Base-by-base conservation (phyloP, 1,140 invertebrate species). In the Caenorhabditis briggsae region DNA sequence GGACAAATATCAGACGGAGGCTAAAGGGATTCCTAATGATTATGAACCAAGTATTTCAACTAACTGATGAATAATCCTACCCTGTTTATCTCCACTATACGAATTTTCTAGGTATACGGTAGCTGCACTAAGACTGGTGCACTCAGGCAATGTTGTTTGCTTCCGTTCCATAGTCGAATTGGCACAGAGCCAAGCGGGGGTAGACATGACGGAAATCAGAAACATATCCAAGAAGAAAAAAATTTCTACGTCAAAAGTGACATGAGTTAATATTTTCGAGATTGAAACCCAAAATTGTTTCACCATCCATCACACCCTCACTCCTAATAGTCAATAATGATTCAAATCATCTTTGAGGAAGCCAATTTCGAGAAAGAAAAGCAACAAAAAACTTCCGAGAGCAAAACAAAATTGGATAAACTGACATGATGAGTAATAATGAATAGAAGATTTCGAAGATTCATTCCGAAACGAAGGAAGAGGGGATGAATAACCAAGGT, bases 301-400 rank as follows among this genome's bases (percentile, higher is more conserved):
- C 70, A 46, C 11, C 11, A 11, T 33, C 33, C 33, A 33, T 33
- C 33, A 33, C 33, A 33, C 33, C 33, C 33, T 33, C 33, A 33
- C 33, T 50, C 43, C 9, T 14, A 20, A 74, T 74, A 74, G 41
- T 48, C 20, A 50, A 33, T 33, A 33, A 33, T 78, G 46, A 50
- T 78, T 78, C 46, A 78, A 78, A 53, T 78, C 48, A 50, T 78
- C 70, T 78, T 78, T 50, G 43, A 78, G 70, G 70, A 78, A 78
- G 70, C 70, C 70, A 78, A 78, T 48, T 78, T 48, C 33, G 5
- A 33, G 33, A 33, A 33, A 33, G 33, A 50, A 50, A 78, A 50
- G 43, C 70, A 50, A 78, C 33, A 33, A 33, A 33, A 33, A 33
- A 33, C 23, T 50, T 50, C 70, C 70, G 18, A 2, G n/a, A 25